Evolutionary conservation across 1,140 invertebrate species (phyloP), one percentile per base, ranked within the genome.

Genomic region (Dufourea novaeangliae): DNA sequence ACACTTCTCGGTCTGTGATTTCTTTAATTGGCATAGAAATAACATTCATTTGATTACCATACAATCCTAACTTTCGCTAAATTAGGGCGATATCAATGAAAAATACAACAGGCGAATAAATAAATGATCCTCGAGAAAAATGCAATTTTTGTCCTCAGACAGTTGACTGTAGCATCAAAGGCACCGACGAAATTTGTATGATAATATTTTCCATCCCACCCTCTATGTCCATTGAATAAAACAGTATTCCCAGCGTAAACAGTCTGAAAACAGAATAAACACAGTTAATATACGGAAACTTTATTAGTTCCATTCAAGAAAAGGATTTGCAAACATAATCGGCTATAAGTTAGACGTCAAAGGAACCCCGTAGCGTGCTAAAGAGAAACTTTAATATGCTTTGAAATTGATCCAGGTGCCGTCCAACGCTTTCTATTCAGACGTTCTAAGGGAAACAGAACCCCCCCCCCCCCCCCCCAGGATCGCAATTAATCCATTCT

Each of bases 301-400:
- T 50, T 50, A 50, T 50, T 50, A 50, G 46, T 50, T 50, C 46
- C 46, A 50, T 50, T 50, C 20, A 2, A 5, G 20, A n/a, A 50
- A 50, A 50, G 46, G n/a, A 50, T 50, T 50, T 50, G 46, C 46
- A 50, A 50, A 22, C 46, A 50, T 50, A 50, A 50, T 50, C 46
- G 46, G 0, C 46, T 50, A 50, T 50, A 50, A 8, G 34, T 7
- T n/a, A 5, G 20, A n/a, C 20, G 8, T 50, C 46, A 50, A 50
- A 50, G 46, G 46, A 5, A n/a, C 5, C 20, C 20, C 20, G 46
- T n/a, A n/a, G 46, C 46, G 34, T 5, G 46, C 20, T n/a, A n/a
- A 50, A 50, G 20, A n/a, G 46, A 50, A 50, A 50, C 46, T 50
- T 50, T 50, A 50, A 50, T 50, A 50, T 8, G 46, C 20, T 50